Percentiles rank a stretch among this genome's conserved stretches.
phyloP scores from a whole-genome alignment of 92 coral and sea anemone genomes.

The Palythoa heliodiscus region DNA sequence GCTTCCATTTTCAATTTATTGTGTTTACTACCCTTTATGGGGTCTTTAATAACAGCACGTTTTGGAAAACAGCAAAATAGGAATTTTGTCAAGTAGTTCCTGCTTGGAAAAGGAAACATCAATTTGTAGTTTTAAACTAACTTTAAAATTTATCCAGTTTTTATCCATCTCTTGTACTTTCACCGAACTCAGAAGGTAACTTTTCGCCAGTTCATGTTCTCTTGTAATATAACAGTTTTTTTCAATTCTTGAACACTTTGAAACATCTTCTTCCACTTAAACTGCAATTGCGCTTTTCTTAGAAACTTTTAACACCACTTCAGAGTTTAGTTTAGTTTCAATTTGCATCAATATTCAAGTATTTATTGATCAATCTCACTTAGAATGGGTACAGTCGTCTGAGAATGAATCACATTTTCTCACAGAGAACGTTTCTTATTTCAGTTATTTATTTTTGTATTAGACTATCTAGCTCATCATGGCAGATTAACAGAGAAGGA shows the following conservation, averaged over 20 bases:
- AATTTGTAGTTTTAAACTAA: background rate
- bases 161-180: background rate
- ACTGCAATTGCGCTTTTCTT: background rate
- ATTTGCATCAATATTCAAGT: background rate
- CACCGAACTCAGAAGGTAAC: background rate
- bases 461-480: slow-evolving; percentile 87
- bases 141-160: background rate
- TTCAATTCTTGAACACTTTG: background rate
- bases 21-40: background rate
- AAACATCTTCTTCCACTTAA: background rate
- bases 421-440: background rate
- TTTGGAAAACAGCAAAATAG: background rate
- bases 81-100: background rate
- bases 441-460: background rate
- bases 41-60: background rate
- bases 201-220: background rate
- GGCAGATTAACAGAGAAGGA: slow-evolving; percentile 93
- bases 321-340: background rate
- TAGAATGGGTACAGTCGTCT: background rate
- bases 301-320: background rate
- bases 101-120: background rate
- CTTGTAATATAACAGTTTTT: background rate
- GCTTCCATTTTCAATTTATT: background rate
- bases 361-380: background rate
- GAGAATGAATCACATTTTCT: background rate